phyloP scores from a whole-genome alignment of 1,140 invertebrate genomes.

The Micrasema longulum region DNA sequence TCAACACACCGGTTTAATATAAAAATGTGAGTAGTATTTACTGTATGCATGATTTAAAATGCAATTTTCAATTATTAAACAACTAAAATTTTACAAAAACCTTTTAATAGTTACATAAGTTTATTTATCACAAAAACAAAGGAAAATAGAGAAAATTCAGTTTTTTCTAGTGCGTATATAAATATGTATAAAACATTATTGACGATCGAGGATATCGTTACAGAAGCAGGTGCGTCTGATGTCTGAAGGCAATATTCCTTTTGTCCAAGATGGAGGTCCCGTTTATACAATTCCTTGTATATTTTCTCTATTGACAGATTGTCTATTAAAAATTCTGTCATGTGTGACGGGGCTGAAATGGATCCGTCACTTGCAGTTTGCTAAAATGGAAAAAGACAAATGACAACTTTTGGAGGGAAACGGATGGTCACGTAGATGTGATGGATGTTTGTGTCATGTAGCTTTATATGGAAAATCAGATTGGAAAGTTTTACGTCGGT shows the following conservation, averaged over 20 bases:
- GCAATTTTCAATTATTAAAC: too few species aligned
- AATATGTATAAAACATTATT: neutral
- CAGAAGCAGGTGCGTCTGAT: neutral
- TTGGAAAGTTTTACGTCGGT: too few species aligned
- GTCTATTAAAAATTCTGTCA: constrained; percentile 28
- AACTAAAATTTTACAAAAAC: too few species aligned
- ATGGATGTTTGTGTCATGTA: constrained; percentile 5
- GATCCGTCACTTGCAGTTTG: constrained; percentile 43
- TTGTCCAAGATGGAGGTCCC: neutral
- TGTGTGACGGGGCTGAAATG: constrained; percentile 29
- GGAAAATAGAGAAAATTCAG: too few species aligned
- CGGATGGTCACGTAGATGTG: neutral
- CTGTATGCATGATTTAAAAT: too few species aligned
- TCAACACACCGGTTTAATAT: too few species aligned
- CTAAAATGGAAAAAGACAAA: constrained; percentile 43
- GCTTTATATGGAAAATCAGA: too few species aligned
- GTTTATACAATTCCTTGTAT: neutral
- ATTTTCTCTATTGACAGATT: constrained; percentile 34
- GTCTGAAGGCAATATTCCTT: constrained; percentile 1
- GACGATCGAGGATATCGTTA: too few species aligned
- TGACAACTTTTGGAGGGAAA: constrained; percentile 21
- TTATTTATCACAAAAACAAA: too few species aligned
- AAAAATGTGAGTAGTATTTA: too few species aligned
- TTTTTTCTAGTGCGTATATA: too few species aligned
- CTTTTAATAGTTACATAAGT: too few species aligned